These are phyloP conservation scores for Oncorhynchus tshawytscha DNA, from an alignment of 2,113 vertebrate species.

Conservation along the genomic window DNA sequence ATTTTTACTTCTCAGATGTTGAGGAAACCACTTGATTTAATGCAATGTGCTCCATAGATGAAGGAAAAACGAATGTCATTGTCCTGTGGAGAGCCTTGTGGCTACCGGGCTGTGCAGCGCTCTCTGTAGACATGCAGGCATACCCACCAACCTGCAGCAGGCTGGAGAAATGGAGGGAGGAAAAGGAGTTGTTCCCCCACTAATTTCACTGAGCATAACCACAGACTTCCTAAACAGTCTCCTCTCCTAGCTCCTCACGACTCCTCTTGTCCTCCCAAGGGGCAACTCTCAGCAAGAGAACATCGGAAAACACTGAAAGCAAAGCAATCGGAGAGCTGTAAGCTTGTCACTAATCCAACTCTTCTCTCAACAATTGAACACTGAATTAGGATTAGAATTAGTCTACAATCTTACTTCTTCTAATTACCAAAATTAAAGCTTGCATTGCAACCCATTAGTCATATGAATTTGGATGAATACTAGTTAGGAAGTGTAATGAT, in stretches of 20 bases:
- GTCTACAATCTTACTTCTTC: slow-evolving; percentile 34
- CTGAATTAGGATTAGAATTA: slow-evolving; percentile 57
- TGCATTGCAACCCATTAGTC: slow-evolving; percentile 68
- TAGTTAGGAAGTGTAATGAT: slow-evolving; percentile 63
- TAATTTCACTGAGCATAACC: slow-evolving; percentile 2
- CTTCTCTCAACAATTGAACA: slow-evolving; percentile 61
- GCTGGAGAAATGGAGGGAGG: background rate
- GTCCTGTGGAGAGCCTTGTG: too few species aligned
- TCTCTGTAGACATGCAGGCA: too few species aligned
- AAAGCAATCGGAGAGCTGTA: slow-evolving; percentile 30
- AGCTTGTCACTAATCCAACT: slow-evolving; percentile 53
- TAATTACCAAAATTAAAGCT: slow-evolving; percentile 48
- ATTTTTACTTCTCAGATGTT: too few species aligned
- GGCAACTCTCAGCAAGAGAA: background rate
- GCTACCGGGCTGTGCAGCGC: too few species aligned
- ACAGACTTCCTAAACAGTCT: slow-evolving; percentile 6
- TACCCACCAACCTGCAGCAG: background rate
- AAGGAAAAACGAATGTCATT: too few species aligned
- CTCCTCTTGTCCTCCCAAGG: background rate
- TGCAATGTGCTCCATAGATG: too few species aligned
- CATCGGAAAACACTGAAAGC: slow-evolving; percentile 24
- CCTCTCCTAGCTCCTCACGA: background rate
- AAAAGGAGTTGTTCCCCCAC: background rate
- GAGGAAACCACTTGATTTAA: too few species aligned
- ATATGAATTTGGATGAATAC: slow-evolving; percentile 67